A percentile compares a stretch with the other conserved stretches of the same genome.
These are phyloP conservation scores for Ceyx margarethae DNA, from an alignment of 2,113 vertebrate species.

Conservation along the genomic window DNA sequence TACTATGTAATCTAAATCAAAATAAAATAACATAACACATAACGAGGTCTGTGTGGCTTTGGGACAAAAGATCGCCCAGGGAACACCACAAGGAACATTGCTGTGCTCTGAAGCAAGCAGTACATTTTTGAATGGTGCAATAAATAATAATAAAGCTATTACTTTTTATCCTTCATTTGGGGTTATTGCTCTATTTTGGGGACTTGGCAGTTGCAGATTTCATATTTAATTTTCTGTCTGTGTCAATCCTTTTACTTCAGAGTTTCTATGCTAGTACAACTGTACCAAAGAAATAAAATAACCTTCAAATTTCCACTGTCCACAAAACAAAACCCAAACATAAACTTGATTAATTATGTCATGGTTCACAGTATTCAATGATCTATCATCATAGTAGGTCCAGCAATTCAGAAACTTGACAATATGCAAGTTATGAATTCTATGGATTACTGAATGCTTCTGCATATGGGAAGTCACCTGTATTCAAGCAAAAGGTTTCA, in stretches of 20 bases:
- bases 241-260: background rate
- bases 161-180: constrained; percentile 27
- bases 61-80: background rate
- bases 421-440: background rate
- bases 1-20: constrained; percentile 41
- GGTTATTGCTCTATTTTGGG: background rate
- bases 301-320: background rate
- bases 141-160: constrained; percentile 31
- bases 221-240: background rate
- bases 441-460: background rate
- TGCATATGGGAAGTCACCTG: background rate
- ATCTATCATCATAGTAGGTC: background rate
- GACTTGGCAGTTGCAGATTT: background rate
- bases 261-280: background rate
- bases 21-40: constrained; percentile 7
- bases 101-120: background rate
- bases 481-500: background rate
- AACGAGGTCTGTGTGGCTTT: background rate
- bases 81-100: background rate
- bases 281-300: background rate
- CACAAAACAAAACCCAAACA: background rate
- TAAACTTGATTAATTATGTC: background rate
- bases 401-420: background rate
- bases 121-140: background rate
- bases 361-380: background rate